Evolutionary conservation across 1,140 invertebrate genomes (phyloP).

Genomic region (Caenorhabditis tropicalis): DNA sequence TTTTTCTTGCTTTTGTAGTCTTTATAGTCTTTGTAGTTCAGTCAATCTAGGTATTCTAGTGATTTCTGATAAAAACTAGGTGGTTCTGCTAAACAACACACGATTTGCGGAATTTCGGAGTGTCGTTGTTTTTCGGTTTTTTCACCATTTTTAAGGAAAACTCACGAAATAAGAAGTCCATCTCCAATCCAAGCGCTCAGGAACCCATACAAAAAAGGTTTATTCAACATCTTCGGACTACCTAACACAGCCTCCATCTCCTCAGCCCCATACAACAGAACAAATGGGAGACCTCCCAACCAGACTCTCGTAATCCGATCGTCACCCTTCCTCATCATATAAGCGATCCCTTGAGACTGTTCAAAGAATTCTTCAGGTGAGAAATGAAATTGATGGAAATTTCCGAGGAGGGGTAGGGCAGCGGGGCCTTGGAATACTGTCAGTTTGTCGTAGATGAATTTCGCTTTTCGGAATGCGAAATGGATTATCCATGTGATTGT

Average conservation of each 20-base stretch:
- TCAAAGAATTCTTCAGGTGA: conserved; percentile 71
- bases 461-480: conserved; percentile 27
- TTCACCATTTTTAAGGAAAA: neutral
- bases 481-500: conserved; percentile 11
- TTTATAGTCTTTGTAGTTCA: too few relatives aligned
- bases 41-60: too few relatives aligned
- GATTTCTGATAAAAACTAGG: too few relatives aligned
- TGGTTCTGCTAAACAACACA: too few relatives aligned
- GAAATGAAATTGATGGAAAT: conserved; percentile 69
- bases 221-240: conserved; percentile 82
- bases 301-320: conserved; percentile 65
- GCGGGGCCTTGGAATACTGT: conserved; percentile 66
- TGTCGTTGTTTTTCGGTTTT: too few relatives aligned
- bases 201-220: conserved; percentile 80
- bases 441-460: conserved; percentile 49
- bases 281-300: conserved; percentile 67
- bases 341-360: conserved; percentile 69
- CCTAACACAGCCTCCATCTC: conserved; percentile 78
- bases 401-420: conserved; percentile 65
- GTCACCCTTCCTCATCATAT: conserved; percentile 65
- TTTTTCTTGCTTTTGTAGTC: too few relatives aligned
- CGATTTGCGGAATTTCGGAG: too few relatives aligned
- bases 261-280: conserved; percentile 73
- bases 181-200: conserved; percentile 84
- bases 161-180: conserved; percentile 81